These are phyloP conservation scores for Hymenochirus boettgeri DNA, from an alignment of 2,113 vertebrate species.

Conservation along the genomic window DNA sequence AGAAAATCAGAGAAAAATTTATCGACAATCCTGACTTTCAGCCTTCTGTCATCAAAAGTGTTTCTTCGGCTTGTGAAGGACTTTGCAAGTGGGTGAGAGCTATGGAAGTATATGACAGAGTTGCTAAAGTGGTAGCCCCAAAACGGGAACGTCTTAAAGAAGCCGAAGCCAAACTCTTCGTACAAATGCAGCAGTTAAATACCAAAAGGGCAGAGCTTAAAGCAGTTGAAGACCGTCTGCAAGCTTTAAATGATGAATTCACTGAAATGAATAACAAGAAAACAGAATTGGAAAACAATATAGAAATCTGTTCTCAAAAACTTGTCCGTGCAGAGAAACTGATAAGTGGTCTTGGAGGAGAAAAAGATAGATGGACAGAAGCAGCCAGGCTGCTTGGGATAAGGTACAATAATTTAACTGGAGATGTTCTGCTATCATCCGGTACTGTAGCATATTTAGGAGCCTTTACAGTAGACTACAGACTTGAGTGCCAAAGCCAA, in stretches of 20 bases:
- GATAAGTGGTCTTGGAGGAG: slow-evolving; percentile 84
- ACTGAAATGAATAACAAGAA: slow-evolving; percentile 75
- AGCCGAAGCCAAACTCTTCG: slow-evolving; percentile 65
- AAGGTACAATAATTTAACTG: slow-evolving; percentile 75
- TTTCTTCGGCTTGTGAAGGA: slow-evolving; percentile 88
- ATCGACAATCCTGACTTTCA: slow-evolving; percentile 81
- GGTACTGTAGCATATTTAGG: slow-evolving; percentile 84
- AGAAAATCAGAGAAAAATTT: slow-evolving; percentile 81
- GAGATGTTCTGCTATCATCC: slow-evolving; percentile 82
- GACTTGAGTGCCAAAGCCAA: slow-evolving; percentile 67
- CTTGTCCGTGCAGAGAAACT: slow-evolving; percentile 79
- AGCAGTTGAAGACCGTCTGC: slow-evolving; percentile 72
- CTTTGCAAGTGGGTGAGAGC: slow-evolving; percentile 90
- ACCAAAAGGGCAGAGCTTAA: slow-evolving; percentile 80
- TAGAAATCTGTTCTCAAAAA: slow-evolving; percentile 84
- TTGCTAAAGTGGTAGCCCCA: slow-evolving; percentile 83
- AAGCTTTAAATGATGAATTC: slow-evolving; percentile 73
- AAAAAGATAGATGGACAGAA: slow-evolving; percentile 88
- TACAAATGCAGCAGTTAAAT: slow-evolving; percentile 73
- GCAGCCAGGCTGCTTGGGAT: slow-evolving; percentile 67
- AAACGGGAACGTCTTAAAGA: slow-evolving; percentile 70
- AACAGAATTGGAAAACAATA: slow-evolving; percentile 72
- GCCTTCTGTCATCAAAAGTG: slow-evolving; percentile 78
- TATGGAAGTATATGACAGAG: slow-evolving; percentile 84
- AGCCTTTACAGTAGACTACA: slow-evolving; percentile 84